Base-by-base conservation (phyloP, 2,888 invertebrate species). In the Teleogryllus oceanicus region DNA sequence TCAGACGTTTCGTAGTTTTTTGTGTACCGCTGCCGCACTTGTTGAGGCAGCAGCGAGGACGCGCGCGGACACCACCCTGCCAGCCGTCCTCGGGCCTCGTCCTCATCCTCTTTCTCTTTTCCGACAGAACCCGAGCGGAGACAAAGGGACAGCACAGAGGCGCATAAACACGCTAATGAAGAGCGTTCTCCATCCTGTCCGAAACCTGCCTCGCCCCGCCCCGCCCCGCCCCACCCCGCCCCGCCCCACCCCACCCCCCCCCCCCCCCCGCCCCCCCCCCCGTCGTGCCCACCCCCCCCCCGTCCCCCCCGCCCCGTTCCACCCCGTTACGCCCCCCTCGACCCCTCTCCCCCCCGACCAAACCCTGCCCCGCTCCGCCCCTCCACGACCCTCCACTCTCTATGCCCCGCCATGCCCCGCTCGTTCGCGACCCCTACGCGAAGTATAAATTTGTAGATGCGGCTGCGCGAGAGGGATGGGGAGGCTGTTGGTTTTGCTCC, bases 151-250 rank as follows among this genome's bases (percentile, higher is more conserved):
- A 62, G 16, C 62, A 62, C 13, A n/a, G 62, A 62, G 62, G 62
- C 62, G 8, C 62, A 62, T 62, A 62, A 62, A 62, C 62, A 62
- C 62, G 62, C 62, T 62, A 62, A 62, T 62, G 62, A 62, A 62
- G 62, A 62, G 62, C 62, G 16, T n/a, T 16, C 62, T 13, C 16
- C 62, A 4, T 1, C 8, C 62, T 11, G 4, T 1, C 11, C 62
- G 4, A 18, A 8, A 2, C n/a, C 16, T 13, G 62, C 13, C 62
- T 1, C n/a, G 13, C 13, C 13, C 16, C n/a, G 11, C 62, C n/a
- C 62, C n/a, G 13, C 62, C 13, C 13, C 62, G 3, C 3, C 62
- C 62, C 24, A 4, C 24, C 24, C 37, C 37, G 37, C 37, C 8
- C 37, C 37, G 37, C 37, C 37, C 0, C 5, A 0, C 37, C 0